A percentile compares a stretch with the other conserved stretches of the same genome.
These are phyloP conservation scores for Cololabis saira DNA, from an alignment of 2,113 vertebrate species.

Conservation along the genomic window DNA sequence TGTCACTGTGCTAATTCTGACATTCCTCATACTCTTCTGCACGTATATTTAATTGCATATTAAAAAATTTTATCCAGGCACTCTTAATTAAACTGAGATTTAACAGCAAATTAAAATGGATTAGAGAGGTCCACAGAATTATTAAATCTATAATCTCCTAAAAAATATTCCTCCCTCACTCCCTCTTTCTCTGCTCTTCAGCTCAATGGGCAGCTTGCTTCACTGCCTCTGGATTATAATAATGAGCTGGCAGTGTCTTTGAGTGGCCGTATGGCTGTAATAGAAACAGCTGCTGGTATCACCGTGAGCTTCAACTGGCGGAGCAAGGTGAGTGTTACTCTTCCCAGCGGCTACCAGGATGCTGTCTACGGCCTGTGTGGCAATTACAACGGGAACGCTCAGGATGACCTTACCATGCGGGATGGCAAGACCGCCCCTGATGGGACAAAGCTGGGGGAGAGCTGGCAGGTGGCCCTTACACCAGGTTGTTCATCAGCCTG, in stretches of 20 bases:
- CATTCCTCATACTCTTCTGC: constrained; percentile 37
- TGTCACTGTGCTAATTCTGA: constrained; percentile 57
- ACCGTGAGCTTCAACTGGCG: constrained; percentile 73
- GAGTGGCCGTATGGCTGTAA: constrained; percentile 56
- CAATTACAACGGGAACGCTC: constrained; percentile 61
- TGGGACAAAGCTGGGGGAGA: constrained; percentile 55
- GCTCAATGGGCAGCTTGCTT: constrained; percentile 62
- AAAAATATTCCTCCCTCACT: constrained; percentile 42
- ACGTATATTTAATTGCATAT: constrained; percentile 67
- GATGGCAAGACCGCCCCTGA: constrained; percentile 30
- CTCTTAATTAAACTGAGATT: constrained; percentile 66
- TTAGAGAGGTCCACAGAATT: constrained; percentile 60
- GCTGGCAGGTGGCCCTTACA: constrained; percentile 52
- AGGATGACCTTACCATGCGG: constrained; percentile 66
- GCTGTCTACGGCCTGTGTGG: constrained; percentile 74
- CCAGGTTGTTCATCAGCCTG: constrained; percentile 66
- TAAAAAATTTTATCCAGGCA: constrained; percentile 55
- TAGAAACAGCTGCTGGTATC: constrained; percentile 71
- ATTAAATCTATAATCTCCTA: constrained; percentile 63
- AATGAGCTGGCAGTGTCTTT: constrained; percentile 51
- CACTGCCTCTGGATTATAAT: constrained; percentile 63
- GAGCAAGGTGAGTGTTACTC: constrained; percentile 43
- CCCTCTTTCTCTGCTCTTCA: constrained; percentile 38
- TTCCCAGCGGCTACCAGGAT: constrained; percentile 62
- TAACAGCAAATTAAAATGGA: constrained; percentile 64